phyloP scores from a whole-genome alignment of 2,113 vertebrate species.

The Chaetura pelagica region DNA sequence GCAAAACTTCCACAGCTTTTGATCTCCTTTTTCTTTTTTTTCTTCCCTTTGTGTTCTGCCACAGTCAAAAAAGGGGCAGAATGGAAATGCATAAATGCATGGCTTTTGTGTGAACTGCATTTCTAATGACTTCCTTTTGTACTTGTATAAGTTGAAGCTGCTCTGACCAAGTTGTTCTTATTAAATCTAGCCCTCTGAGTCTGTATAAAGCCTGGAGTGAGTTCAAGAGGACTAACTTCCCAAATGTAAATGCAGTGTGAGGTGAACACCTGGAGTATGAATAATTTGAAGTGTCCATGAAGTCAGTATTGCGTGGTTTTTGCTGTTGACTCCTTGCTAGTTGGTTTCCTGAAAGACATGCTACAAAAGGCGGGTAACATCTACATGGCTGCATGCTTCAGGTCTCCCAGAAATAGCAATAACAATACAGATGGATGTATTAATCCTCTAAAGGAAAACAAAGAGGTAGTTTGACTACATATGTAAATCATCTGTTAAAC shows the following conservation, averaged over 20 bases:
- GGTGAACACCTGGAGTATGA: background rate
- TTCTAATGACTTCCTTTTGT: slow-evolving; percentile 46
- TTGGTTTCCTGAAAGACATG: background rate
- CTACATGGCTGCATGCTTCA: background rate
- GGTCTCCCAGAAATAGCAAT: background rate
- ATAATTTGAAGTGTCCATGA: background rate
- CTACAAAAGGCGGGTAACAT: background rate
- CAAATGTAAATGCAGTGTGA: slow-evolving; percentile 48
- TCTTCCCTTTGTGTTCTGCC: slow-evolving; percentile 24
- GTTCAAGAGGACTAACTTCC: slow-evolving; percentile 53
- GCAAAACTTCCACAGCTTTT: slow-evolving; percentile 66
- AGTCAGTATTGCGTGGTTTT: accelerated
- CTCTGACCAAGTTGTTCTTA: slow-evolving; percentile 61
- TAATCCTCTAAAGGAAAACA: background rate
- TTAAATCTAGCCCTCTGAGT: slow-evolving; percentile 40
- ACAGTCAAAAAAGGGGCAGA: slow-evolving; percentile 32
- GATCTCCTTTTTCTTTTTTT: slow-evolving; percentile 52
- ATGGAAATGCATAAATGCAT: slow-evolving; percentile 57
- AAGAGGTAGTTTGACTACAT: background rate
- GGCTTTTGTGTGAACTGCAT: slow-evolving; percentile 47
- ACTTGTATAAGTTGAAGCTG: slow-evolving; percentile 48
- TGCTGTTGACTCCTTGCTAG: background rate
- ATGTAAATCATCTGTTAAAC: background rate
- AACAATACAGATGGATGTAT: background rate
- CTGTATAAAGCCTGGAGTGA: slow-evolving; percentile 38